Percentiles rank a stretch among this genome's conserved stretches.
Evolutionary conservation across 1,140 invertebrate genomes (phyloP).

Genomic region (Planococcus citri): DNA sequence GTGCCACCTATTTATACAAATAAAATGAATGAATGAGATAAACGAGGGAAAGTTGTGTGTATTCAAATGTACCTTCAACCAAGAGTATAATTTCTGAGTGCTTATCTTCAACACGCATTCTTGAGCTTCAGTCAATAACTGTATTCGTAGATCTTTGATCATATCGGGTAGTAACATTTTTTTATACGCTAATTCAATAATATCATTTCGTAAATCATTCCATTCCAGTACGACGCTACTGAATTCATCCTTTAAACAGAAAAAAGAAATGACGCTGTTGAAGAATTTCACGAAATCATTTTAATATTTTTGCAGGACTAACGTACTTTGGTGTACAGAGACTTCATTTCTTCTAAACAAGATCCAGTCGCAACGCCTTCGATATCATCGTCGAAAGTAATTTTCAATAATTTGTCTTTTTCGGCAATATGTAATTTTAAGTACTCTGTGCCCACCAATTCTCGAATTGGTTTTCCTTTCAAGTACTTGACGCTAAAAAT

Average conservation of each 20-base stretch:
- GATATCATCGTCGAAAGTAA: conserved; percentile 58
- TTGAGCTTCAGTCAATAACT: conserved; percentile 73
- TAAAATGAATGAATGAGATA: too few species aligned
- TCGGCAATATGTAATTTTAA: conserved; percentile 71
- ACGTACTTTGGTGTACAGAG: conserved; percentile 65
- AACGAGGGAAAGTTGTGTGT: too few species aligned
- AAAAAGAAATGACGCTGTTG: too few species aligned
- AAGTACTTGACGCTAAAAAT: conserved; percentile 75
- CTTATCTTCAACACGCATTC: conserved; percentile 76
- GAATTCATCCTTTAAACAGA: conserved; percentile 80
- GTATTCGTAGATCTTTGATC: conserved; percentile 69
- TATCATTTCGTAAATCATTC: conserved; percentile 78
- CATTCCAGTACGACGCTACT: conserved; percentile 91
- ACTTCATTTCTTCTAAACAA: conserved; percentile 84
- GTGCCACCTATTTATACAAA: conserved; percentile 47
- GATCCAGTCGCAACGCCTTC: conserved; percentile 54
- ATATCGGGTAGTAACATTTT: conserved; percentile 83
- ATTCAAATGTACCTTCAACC: conserved; percentile 59
- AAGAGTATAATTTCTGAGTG: conserved; percentile 74
- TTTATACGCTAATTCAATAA: conserved; percentile 75
- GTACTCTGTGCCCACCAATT: conserved; percentile 81
- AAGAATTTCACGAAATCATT: neutral
- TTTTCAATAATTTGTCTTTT: conserved; percentile 69
- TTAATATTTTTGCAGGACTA: neutral
- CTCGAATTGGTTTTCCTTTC: conserved; percentile 85